phyloP scores from a whole-genome alignment of 2,797 vertebrate species.

The Pteronotus mesoamericanus region DNA sequence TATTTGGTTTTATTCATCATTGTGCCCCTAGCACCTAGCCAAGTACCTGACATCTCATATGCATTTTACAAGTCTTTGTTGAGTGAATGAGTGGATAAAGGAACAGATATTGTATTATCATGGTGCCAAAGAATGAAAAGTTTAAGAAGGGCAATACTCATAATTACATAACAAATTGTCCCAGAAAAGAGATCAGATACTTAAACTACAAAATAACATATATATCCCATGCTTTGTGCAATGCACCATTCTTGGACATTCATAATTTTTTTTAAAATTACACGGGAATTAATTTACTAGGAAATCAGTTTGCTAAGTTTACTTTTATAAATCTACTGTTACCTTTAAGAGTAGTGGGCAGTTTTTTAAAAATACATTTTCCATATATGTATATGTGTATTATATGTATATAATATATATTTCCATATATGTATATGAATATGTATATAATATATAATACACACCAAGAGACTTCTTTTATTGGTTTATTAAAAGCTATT shows the following conservation, averaged over 20 bases:
- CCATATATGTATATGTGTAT: background rate
- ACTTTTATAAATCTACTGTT: background rate
- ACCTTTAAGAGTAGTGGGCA: background rate
- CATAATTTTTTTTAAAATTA: background rate
- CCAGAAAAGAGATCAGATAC: background rate
- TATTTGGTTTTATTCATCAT: background rate
- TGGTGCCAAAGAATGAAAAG: background rate
- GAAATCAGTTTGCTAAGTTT: background rate
- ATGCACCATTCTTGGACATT: background rate
- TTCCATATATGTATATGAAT: background rate
- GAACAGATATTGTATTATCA: background rate
- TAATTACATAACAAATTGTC: background rate
- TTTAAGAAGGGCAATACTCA: background rate
- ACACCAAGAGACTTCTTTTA: background rate
- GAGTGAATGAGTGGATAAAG: background rate
- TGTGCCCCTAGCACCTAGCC: background rate
- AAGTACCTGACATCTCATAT: background rate
- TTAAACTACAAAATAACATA: background rate
- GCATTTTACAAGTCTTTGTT: background rate
- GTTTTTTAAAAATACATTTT: background rate
- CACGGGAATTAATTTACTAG: background rate
- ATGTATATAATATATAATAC: background rate
- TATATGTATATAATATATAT: too few relatives aligned
- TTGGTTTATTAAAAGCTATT: slow-evolving; percentile 30
- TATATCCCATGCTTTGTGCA: background rate